phyloP scores from a whole-genome alignment of 2,797 vertebrate species.

The Chloroceryle amazona region DNA sequence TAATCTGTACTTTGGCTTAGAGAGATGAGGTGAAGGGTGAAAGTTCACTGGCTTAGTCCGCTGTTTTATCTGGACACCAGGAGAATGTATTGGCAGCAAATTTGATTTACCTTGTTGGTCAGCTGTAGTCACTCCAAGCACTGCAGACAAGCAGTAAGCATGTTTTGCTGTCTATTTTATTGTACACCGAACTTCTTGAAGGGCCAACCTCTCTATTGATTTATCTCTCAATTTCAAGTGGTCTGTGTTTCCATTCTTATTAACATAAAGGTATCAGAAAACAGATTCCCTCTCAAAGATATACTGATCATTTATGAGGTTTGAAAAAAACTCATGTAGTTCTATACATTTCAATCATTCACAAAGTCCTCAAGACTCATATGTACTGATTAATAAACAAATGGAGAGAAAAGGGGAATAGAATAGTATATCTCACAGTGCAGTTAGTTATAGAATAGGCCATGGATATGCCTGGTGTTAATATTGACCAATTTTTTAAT shows the following conservation, averaged over 20 bases:
- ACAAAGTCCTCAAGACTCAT: neutral
- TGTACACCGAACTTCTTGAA: constrained; percentile 64
- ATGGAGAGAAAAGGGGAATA: neutral
- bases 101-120: constrained; percentile 87
- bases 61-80: constrained; percentile 86
- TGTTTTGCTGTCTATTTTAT: constrained; percentile 68
- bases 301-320: constrained; percentile 69
- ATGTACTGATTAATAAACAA: neutral
- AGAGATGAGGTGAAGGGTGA: constrained; percentile 89
- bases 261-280: constrained; percentile 77
- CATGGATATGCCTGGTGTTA: neutral
- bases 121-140: constrained; percentile 79
- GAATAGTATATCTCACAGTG: neutral
- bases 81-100: constrained; percentile 87
- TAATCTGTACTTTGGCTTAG: constrained; percentile 91
- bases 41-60: constrained; percentile 87
- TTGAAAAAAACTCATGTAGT: constrained; percentile 49
- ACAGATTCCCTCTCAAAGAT: constrained; percentile 66
- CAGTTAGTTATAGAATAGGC: neutral
- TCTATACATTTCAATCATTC: constrained; percentile 20
- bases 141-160: constrained; percentile 75
- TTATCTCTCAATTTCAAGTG: constrained; percentile 74
- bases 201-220: constrained; percentile 75
- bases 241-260: constrained; percentile 68
- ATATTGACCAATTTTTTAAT: neutral